Evolutionary conservation across 2,888 invertebrate species (phyloP), one percentile per base, ranked within the genome.

Genomic region (Poecilus cupreus): DNA sequence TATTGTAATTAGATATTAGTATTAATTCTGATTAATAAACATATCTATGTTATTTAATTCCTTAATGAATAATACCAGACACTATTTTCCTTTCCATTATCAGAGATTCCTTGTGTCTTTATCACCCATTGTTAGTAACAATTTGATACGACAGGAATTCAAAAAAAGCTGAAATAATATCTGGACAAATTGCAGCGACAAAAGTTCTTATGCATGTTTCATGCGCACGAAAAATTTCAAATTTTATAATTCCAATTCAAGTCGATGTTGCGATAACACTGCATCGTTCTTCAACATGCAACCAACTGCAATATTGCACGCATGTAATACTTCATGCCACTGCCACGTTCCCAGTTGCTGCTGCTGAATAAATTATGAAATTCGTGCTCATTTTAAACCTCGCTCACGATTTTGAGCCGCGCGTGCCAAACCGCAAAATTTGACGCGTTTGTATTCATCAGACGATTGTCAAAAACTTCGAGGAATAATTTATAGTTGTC

Each of bases 291-390:
- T 32, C 16, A 32, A 8, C 64, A 64, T 64, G 64, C 37, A 64
- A 64, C 64, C n/a, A 32, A 26, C 64, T 70, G 18, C 39, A 70
- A 8, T 68, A n/a, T 18, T 18, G n/a, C 43, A 39, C 20, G 70
- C 70, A 70, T 70, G 70, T 20, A 16, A 70, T 16, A n/a, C 32
- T 70, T n/a, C 68, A 37, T 16, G 10, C 2, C 32, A 16, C 49
- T 3, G n/a, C 49, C 5, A 49, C 16, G 57, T 20, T 13, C 16
- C 3, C 16, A 16, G 3, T 57, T 20, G n/a, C 64, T 64, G 32
- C 37, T 18, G 20, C n/a, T 18, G 70, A 37, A 70, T 70, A 70
- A 32, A 70, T 70, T 70, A 70, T 57, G 57, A 57, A 57, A 10
- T 70, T 39, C 43, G 22, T 24, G 5, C 37, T 26, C 8, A 43